These are phyloP conservation scores for Diabrotica undecimpunctata DNA, from an alignment of 1,140 invertebrate species.

Conservation along the genomic window DNA sequence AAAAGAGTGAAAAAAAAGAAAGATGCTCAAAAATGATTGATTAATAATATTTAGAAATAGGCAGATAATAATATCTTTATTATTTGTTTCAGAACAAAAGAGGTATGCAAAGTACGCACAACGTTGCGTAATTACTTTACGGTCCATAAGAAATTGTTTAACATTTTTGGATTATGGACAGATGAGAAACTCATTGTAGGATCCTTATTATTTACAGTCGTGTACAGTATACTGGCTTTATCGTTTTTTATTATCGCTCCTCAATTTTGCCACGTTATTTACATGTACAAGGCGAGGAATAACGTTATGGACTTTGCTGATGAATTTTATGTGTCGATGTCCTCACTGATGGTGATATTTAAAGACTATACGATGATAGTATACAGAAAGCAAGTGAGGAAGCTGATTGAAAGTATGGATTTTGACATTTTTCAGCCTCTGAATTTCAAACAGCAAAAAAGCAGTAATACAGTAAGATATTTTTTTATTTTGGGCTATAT, in stretches of 20 bases:
- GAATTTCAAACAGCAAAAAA: not conserved
- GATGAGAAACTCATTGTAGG: not conserved
- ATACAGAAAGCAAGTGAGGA: not conserved
- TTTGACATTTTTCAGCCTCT: not conserved
- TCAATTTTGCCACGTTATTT: not conserved
- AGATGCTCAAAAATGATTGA: too few species aligned
- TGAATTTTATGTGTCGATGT: not conserved
- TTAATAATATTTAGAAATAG: too few species aligned
- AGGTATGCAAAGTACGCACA: too few species aligned
- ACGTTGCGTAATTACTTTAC: not conserved
- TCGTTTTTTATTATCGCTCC: not conserved
- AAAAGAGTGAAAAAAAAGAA: too few species aligned
- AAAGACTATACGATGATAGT: not conserved
- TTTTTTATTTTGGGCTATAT: not conserved
- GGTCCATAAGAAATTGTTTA: not conserved
- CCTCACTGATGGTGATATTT: not conserved
- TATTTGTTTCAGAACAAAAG: too few species aligned
- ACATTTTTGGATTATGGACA: not conserved
- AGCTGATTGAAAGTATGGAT: not conserved
- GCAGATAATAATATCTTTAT: too few species aligned
- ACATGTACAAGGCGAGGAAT: not conserved
- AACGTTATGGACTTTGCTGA: not conserved
- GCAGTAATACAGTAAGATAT: not conserved
- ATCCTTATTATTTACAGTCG: not conserved
- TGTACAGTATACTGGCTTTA: not conserved